These are phyloP conservation scores for Sicus ferrugineus DNA, from an alignment of 2,888 invertebrate species.

Conservation along the genomic window DNA sequence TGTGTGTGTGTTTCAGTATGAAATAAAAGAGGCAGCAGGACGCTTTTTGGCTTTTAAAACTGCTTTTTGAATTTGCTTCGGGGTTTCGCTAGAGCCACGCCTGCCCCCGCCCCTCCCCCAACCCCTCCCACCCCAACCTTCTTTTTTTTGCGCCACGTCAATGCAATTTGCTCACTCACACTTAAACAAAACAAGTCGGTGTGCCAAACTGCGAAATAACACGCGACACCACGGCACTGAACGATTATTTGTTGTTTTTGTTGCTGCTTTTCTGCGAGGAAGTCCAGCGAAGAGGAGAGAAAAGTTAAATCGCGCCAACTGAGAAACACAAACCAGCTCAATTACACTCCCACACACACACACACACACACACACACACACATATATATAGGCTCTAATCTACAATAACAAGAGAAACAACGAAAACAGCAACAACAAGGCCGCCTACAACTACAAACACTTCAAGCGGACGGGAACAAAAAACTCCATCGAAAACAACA, in stretches of 20 bases:
- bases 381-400: background rate
- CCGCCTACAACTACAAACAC: slow-evolving; percentile 4
- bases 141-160: too few relatives aligned
- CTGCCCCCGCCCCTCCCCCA: too few relatives aligned
- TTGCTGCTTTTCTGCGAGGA: background rate
- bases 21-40: too few relatives aligned
- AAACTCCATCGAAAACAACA: background rate
- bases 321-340: background rate
- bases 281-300: background rate
- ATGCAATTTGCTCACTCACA: too few relatives aligned
- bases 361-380: too few relatives aligned
- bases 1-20: too few relatives aligned
- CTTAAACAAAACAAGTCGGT: background rate
- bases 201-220: background rate
- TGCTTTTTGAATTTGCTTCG: too few relatives aligned
- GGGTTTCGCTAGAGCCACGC: too few relatives aligned
- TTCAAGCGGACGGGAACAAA: background rate
- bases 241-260: background rate
- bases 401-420: background rate
- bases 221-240: background rate
- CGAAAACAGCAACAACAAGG: background rate
- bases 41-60: too few relatives aligned
- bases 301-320: background rate
- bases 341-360: too few relatives aligned
- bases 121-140: too few relatives aligned